Conservation (phyloP, 2,797 vertebrate genomes). For the Esox masquinongy region DNA sequence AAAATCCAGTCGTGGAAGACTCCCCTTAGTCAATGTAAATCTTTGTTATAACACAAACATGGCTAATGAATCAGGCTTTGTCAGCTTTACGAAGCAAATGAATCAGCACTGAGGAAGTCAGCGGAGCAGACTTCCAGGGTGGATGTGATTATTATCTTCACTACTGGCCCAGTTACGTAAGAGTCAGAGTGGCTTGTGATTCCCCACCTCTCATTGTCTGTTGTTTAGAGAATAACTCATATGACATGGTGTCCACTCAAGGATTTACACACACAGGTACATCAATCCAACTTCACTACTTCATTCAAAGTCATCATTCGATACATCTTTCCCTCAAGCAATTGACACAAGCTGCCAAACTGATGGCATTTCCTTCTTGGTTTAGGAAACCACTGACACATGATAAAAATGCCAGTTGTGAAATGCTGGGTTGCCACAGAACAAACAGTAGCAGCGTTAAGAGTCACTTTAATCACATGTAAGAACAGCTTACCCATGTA, state of each 20-base stretch:
- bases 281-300: background rate
- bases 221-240: background rate
- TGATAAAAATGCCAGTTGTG: background rate
- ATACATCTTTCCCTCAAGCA: background rate
- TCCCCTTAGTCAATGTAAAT: background rate
- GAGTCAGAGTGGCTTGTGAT: slow-evolving; percentile 15
- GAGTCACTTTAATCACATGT: background rate
- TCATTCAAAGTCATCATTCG: too few relatives aligned
- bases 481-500: slow-evolving; percentile 51
- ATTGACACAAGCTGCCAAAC: background rate
- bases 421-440: background rate
- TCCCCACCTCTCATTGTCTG: slow-evolving; percentile 23
- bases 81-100: background rate
- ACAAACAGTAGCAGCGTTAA: background rate
- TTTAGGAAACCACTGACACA: slow-evolving; percentile 30
- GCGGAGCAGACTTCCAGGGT: slow-evolving; percentile 40
- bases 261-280: background rate
- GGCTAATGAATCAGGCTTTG: background rate
- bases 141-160: slow-evolving; percentile 18
- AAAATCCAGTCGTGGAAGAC: background rate
- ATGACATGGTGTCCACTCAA: background rate
- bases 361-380: slow-evolving; percentile 37
- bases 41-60: background rate
- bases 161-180: slow-evolving; percentile 32
- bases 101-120: slow-evolving; percentile 27